Base-by-base conservation (phyloP, 2,797 vertebrate species). In the Scleropages formosus region DNA sequence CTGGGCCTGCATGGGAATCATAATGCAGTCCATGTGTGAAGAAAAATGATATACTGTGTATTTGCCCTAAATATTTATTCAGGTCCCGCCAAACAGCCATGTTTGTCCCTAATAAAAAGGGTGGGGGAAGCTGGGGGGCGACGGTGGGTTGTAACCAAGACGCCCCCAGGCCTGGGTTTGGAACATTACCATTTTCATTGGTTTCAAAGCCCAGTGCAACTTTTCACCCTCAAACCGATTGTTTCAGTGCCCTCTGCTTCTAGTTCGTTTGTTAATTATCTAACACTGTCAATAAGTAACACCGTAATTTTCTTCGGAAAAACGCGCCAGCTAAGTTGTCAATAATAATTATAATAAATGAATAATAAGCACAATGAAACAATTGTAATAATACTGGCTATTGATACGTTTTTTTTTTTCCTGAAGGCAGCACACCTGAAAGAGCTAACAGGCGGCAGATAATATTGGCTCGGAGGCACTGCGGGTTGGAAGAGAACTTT, bases 21-120 rank as follows among this genome's bases (percentile, higher is more conserved):
- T 95, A 94, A 95, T 93, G 93, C 94, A 95, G 95, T 94, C 95
- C 94, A 95, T 96, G 94, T 97, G 95, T 97, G 93, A 96, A 95
- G 89, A 91, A 91, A 98, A 96, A 97, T 98, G 94, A 97, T 97
- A 93, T 95, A 97, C 87, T 95, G 95, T 96, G 95, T 97, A 94
- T 97, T 95, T 92, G 92, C 94, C 93, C 94, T 93, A 94, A 93
- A 92, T 93, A 95, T 96, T 97, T 96, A 98, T 96, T 89, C 94
- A 92, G 93, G 92, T 89, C 91, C 92, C 87, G 90, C 93, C 91
- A 94, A 87, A 95, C 92, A 93, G 91, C 91, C 92, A 92, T 93
- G 92, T 93, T 93, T 85, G 88, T 88, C 88, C 78, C 88, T 89
- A 90, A 92, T 93, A 92, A 92, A 91, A 90, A 80, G 61, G 84